phyloP scores from a whole-genome alignment of 2,888 invertebrate species.

The Andrena dorsata region DNA sequence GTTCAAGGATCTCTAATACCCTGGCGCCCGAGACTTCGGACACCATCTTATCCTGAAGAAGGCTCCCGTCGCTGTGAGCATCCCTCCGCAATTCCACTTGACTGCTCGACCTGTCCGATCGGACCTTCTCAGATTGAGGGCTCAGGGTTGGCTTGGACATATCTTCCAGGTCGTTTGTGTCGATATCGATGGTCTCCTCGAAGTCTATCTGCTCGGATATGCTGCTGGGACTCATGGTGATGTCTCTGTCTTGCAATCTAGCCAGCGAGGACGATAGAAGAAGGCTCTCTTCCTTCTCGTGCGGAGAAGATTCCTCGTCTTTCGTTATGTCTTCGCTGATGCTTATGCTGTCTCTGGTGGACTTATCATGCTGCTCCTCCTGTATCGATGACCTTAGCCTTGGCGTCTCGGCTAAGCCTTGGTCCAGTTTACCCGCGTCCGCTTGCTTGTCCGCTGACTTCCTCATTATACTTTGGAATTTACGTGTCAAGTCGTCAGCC shows the following conservation, averaged over 20 bases:
- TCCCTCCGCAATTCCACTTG: slow-evolving; percentile 52
- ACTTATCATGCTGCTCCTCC: slow-evolving; percentile 73
- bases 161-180: slow-evolving; percentile 69
- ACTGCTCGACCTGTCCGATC: slow-evolving; percentile 47
- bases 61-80: slow-evolving; percentile 31
- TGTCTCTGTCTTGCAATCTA: slow-evolving; percentile 76
- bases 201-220: slow-evolving; percentile 81
- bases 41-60: slow-evolving; percentile 57
- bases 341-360: slow-evolving; percentile 77
- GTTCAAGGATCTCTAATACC: slow-evolving; percentile 79
- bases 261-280: slow-evolving; percentile 74
- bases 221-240: slow-evolving; percentile 81
- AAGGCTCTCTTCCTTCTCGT: slow-evolving; percentile 76
- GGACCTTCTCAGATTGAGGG: slow-evolving; percentile 59
- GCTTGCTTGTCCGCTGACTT: slow-evolving; percentile 60
- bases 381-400: slow-evolving; percentile 50
- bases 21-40: slow-evolving; percentile 76
- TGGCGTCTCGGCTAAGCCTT: not conserved
- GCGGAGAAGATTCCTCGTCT: slow-evolving; percentile 79
- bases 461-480: slow-evolving; percentile 79
- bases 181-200: slow-evolving; percentile 76
- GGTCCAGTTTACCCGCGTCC: not conserved
- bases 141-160: slow-evolving; percentile 63
- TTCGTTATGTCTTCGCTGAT: slow-evolving; percentile 80
- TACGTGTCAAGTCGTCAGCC: slow-evolving; percentile 80